These are phyloP conservation scores for Chroicocephalus ridibundus DNA, from an alignment of 2,113 vertebrate genomes.

Conservation along the genomic window DNA sequence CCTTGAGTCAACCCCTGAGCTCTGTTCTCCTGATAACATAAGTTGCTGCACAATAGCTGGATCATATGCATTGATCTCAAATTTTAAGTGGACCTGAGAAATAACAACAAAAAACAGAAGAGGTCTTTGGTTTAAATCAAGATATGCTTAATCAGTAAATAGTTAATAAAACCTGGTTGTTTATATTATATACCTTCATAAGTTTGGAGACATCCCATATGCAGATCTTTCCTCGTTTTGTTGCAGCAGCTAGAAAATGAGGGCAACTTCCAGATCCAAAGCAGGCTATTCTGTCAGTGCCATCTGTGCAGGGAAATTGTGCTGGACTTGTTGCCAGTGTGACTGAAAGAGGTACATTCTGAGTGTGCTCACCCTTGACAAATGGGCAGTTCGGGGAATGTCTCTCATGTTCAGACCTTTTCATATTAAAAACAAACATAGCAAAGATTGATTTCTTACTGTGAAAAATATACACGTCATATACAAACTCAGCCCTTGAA, in stretches of 20 bases:
- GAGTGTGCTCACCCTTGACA: slow-evolving; percentile 98
- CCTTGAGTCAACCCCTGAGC: slow-evolving; percentile 86
- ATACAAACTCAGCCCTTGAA: not conserved
- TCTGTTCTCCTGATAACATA: slow-evolving; percentile 87
- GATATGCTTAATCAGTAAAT: not conserved
- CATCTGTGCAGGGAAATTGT: slow-evolving; percentile 91
- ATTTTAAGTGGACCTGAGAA: slow-evolving; percentile 94
- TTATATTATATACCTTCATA: slow-evolving; percentile 87
- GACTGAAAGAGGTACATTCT: slow-evolving; percentile 97
- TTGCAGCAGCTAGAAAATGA: slow-evolving; percentile 95
- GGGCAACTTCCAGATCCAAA: slow-evolving; percentile 97
- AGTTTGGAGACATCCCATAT: slow-evolving; percentile 99
- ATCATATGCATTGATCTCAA: slow-evolving; percentile 97
- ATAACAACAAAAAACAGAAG: slow-evolving; percentile 25
- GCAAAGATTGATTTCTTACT: not conserved
- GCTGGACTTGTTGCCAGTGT: slow-evolving; percentile 96
- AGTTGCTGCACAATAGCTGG: slow-evolving; percentile 93
- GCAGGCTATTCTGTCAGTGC: slow-evolving; percentile 93
- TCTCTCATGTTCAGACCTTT: slow-evolving; percentile 97
- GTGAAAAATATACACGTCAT: not conserved
- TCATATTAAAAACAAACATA: slow-evolving; percentile 28
- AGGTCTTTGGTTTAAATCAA: not conserved
- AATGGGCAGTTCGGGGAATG: slow-evolving; percentile 99
- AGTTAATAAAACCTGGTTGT: not conserved
- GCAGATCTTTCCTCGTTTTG: slow-evolving; percentile 96